Base-by-base conservation (phyloP, 2,797 vertebrate genomes). In the Adelosebastes latens region DNA sequence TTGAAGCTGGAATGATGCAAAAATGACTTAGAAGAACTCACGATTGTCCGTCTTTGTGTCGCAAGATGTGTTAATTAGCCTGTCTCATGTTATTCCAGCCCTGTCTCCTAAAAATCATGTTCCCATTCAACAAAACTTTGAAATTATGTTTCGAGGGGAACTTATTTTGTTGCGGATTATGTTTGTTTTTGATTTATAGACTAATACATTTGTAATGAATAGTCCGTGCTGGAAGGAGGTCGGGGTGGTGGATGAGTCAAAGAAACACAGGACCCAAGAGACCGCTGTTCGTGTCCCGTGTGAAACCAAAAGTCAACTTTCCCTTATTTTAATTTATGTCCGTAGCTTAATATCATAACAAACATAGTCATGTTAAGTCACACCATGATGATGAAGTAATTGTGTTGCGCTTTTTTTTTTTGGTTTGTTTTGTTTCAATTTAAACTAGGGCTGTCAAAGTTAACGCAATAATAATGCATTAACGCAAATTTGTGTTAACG, bases 1-100 rank as follows among this genome's bases (percentile, higher is more conserved):
- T 52, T 34, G 12, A 63, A 79, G 70, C 61, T 55, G 24, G 31
- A 68, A 20, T 75, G 39, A 59, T 69, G 72, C 56, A 60, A 25
- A 69, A 32, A 59, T 46, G 65, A 62, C 32, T 77, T 68, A 55
- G 27, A 49, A 56, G 29, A 68, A 34, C 53, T 72, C 6, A 9
- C 2, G 16, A 58, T 46, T 60, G 46, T 63, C 53, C 10, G 12
- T 46, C 58, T 13, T 65, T 61, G 22, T 70, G 61, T 63, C 18
- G 16, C 42, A 49, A 8, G 24, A 60, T 66, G 16, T 39, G 59
- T 64, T 18, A 31, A 31, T 52, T 32, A 64, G 52, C 32, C 13
- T 0, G 2, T 68, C 20, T 29, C 5, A 9, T 34, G 31, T 31
- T 20, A 9, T n/a, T 52, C 18, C 46, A 52, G 46, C 46, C 46